Evolutionary conservation across 2,797 vertebrate species (phyloP), one percentile per base, ranked within the genome.

Genomic region (Chaetodon trifasciatus): DNA sequence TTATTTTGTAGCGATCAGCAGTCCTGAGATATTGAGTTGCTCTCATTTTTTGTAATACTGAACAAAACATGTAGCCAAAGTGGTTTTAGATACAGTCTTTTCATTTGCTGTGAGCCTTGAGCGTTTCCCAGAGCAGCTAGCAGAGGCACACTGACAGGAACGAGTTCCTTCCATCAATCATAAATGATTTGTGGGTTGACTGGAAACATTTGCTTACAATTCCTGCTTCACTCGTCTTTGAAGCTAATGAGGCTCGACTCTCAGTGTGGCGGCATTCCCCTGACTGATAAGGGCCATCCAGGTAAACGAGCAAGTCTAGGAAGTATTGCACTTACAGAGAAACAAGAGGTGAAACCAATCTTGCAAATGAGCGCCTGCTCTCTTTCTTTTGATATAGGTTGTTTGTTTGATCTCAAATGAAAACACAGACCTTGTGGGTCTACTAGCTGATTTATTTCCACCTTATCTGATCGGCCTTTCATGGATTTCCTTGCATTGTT

Each of bases 401-500:
- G 67, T 83, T 74, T 75, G 86, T 89, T 88, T 88, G 83, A 91
- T 88, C 74, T 87, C 56, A 70, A 81, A 85, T 88, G 78, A 76
- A 88, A 87, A 58, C 12, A 0, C 58, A 82, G 74, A 40, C 71
- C 76, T 70, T 37, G 66, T 10, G 23, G 61, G 57, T 76, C 65
- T 69, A 70, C 58, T 19, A 32, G 76, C 76, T 88, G 86, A 88
- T 91, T 84, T 89, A 90, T 89, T 89, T 89, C 75, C 82, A 70
- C 57, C 89, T 92, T 92, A 93, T 94, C 93, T 92, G 94, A 93
- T 93, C 55, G 89, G 84, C 90, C 90, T 91, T 91, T 92, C 74
- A 13, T 90, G 84, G 86, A 84, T 92, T 94, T 94, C 94, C 92
- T 89, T 90, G 88, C 85, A 93, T 94, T 93, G 92, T 93, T 92